phyloP scores from a whole-genome alignment of 2,888 invertebrate genomes.

The Orthosia incerta region DNA sequence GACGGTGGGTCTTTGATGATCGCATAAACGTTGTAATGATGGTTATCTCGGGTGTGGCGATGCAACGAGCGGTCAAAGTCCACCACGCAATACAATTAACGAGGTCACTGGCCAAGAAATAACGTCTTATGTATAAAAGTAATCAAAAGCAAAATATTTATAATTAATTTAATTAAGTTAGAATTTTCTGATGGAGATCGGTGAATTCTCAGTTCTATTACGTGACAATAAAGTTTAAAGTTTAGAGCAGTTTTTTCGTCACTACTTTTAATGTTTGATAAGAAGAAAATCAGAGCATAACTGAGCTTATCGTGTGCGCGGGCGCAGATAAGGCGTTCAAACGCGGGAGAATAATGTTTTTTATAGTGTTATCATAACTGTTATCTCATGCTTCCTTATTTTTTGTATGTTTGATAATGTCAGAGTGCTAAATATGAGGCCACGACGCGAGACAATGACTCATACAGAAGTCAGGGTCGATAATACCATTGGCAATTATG shows the following conservation, averaged over 20 bases:
- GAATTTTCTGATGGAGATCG: neutral
- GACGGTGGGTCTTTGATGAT: slow-evolving; percentile 70
- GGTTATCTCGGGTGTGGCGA: slow-evolving; percentile 61
- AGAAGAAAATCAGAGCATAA: slow-evolving; percentile 60
- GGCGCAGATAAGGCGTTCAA: slow-evolving; percentile 55
- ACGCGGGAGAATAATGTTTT: slow-evolving; percentile 51
- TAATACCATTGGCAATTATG: slow-evolving; percentile 11
- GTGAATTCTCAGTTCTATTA: slow-evolving; percentile 29
- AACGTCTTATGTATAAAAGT: slow-evolving; percentile 55
- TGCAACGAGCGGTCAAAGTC: slow-evolving; percentile 68
- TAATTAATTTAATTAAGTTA: slow-evolving; percentile 48
- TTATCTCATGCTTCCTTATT: slow-evolving; percentile 53
- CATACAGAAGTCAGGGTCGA: slow-evolving; percentile 21
- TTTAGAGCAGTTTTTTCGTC: slow-evolving; percentile 19
- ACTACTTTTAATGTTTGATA: slow-evolving; percentile 43
- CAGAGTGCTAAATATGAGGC: slow-evolving; percentile 30
- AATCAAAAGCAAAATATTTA: slow-evolving; percentile 61
- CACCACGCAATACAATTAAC: slow-evolving; percentile 60
- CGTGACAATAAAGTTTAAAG: slow-evolving; percentile 38
- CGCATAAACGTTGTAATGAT: slow-evolving; percentile 68
- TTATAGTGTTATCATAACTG: slow-evolving; percentile 39
- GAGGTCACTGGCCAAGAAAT: slow-evolving; percentile 69
- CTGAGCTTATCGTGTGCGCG: slow-evolving; percentile 52
- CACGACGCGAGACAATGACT: slow-evolving; percentile 32
- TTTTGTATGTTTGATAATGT: slow-evolving; percentile 27